Base-by-base conservation (phyloP, 2,113 vertebrate species). In the Myiopsitta monachus region DNA sequence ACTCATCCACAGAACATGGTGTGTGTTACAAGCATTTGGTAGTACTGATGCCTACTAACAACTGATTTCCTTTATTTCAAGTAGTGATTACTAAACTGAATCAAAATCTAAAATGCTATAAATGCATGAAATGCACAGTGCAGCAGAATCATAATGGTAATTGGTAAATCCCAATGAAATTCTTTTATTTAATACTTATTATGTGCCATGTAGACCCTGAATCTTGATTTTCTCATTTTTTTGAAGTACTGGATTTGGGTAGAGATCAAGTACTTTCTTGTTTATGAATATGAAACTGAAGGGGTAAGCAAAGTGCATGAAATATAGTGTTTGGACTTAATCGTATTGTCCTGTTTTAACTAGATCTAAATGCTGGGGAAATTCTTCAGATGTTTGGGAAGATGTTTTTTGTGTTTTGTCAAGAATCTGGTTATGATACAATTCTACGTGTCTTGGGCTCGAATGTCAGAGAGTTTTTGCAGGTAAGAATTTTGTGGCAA, bases 391-490 rank as follows among this genome's bases (percentile, higher is more conserved):
- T 99, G 99, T 99, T 99, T 96, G 99, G 99, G 66, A 99, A 99
- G 98, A 99, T 99, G 99, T 99, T 99, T 98, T 99, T 99, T 93
- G 99, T 99, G 83, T 99, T 99, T 98, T 99, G 99, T 96, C 99
- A 99, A 97, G 99, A 99, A 96, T 99, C 99, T 46, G 99, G 99
- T 92, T 99, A 99, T 84, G 99, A 99, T 90, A 99, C 99, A 81
- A 99, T 99, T 95, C 96, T 99, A 30, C 98, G 99, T 15, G 99
- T 99, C 62, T 96, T 99, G 91, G 99, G 99, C 80, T 99, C 99
- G 63, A 99, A 99, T 69, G 99, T 99, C 88, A 98, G 99, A 76
- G 99, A 99, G 95, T 99, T 99, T 97, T 98, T 99, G 84, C 99
- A 99, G 98, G 99, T 99, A 98, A 97, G 97, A 86, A 49, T 75